These are phyloP conservation scores for Podocnemis expansa DNA, from an alignment of 2,113 vertebrate genomes.

Conservation along the genomic window DNA sequence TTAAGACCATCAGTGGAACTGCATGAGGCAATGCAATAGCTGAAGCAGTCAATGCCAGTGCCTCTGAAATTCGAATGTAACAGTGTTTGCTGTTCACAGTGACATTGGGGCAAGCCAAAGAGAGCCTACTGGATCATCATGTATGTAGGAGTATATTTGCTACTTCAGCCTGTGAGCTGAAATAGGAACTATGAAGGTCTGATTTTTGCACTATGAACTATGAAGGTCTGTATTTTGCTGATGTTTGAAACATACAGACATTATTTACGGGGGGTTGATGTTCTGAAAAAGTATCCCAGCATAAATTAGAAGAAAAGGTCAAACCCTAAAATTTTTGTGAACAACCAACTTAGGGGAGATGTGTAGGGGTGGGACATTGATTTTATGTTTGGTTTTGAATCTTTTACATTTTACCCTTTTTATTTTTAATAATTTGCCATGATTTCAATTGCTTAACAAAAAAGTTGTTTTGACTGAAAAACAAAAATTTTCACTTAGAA, in stretches of 20 bases:
- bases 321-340: background rate
- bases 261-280: background rate
- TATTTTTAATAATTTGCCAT: background rate
- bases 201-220: background rate
- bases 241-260: background rate
- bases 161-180: background rate
- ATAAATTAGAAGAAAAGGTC: background rate
- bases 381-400: too few species aligned
- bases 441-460: background rate
- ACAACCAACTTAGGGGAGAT: background rate
- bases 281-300: background rate
- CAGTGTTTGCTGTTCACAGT: background rate
- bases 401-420: background rate
- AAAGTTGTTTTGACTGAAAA: background rate
- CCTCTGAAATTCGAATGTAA: accelerated
- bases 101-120: background rate
- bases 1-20: background rate
- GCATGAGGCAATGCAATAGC: background rate
- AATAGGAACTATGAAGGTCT: background rate
- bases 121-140: background rate
- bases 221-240: background rate
- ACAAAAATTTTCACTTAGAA: background rate
- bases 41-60: background rate
- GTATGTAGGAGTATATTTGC: background rate
- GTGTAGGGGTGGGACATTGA: too few species aligned